Evolutionary conservation across 1,140 invertebrate genomes (phyloP).

Genomic region (Branchinecta lindahli): DNA sequence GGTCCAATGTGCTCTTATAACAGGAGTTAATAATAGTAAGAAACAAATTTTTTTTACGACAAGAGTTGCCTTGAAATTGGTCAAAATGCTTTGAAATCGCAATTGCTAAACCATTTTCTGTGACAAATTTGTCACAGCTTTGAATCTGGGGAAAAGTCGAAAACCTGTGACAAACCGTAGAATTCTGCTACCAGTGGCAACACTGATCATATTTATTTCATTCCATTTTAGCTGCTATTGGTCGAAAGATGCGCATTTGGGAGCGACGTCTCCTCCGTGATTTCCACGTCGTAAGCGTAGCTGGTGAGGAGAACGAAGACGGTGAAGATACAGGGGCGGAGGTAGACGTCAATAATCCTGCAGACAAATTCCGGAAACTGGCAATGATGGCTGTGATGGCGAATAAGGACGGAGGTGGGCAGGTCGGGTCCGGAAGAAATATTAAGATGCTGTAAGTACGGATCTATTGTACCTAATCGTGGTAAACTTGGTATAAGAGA

Average conservation of each 20-base stretch:
- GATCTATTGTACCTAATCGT: too few relatives aligned
- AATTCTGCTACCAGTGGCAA: too few relatives aligned
- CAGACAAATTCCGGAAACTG: conserved; percentile 50
- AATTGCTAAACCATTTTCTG: too few relatives aligned
- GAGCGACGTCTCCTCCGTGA: conserved; percentile 67
- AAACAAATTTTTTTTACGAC: too few relatives aligned
- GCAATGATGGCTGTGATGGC: conserved; percentile 49
- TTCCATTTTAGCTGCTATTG: conserved; percentile 32
- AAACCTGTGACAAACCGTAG: too few relatives aligned
- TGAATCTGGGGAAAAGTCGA: too few relatives aligned
- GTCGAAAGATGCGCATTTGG: conserved; percentile 60
- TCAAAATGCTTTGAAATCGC: too few relatives aligned
- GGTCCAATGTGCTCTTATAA: too few relatives aligned
- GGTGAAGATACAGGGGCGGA: conserved; percentile 28
- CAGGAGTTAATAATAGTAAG: too few relatives aligned
- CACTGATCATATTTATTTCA: neutral
- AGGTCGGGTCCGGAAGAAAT: conserved; percentile 39
- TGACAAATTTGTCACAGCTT: too few relatives aligned
- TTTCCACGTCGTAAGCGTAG: conserved; percentile 59
- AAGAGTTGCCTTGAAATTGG: too few relatives aligned
- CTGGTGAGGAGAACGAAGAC: conserved; percentile 38
- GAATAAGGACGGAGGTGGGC: conserved; percentile 52
- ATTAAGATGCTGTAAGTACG: conserved; percentile 19
- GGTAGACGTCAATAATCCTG: conserved; percentile 40
- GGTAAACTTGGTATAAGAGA: too few relatives aligned